Base-by-base conservation (phyloP, 2,113 vertebrate genomes). In the Zosterops borbonicus region DNA sequence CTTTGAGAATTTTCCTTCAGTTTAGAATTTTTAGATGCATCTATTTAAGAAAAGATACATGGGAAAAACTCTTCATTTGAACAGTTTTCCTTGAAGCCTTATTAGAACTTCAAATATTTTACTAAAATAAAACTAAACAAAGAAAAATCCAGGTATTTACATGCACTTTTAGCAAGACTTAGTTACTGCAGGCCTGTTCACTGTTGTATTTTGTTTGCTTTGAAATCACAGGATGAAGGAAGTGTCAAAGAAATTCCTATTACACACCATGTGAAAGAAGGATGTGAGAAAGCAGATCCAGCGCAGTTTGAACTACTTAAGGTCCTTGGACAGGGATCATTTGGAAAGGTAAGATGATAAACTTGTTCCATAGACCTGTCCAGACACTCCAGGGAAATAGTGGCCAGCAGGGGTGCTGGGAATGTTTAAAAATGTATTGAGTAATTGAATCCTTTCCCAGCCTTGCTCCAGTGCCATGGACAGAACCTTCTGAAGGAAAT, bases 261-360 rank as follows among this genome's bases (percentile, higher is more conserved):
- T 97, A 99, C 98, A 87, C 98, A 99, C 91, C 99, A 99, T 20
- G 99, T 99, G 94, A 99, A 99, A 97, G 99, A 99, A 97, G 99
- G 99, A 86, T 99, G 99, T 87, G 99, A 99, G 97, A 99, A 99
- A 97, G 99, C 99, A 41, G 99, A 99, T 95, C 99, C 99, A 76
- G 98, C 98, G 68, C 99, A 99, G 95, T 99, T 99, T 97, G 99
- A 99, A 87, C 98, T 99, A 67, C 99, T 99, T 68, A 99, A 99
- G 93, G 99, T 99, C 93, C 98, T 99, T 93, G 99, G 99, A 95
- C 99, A 99, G 97, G 99, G 99, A 95, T 99, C 99, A 11, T 99
- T 99, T 93, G 99, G 99, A 97, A 99, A 99, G 98, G 99, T 99
- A 98, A 97, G 96, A 16, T 63, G 88, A 70, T 42, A 28, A 68